phyloP scores from a whole-genome alignment of 1,140 invertebrate species.

The Lysiphlebus fabarum region DNA sequence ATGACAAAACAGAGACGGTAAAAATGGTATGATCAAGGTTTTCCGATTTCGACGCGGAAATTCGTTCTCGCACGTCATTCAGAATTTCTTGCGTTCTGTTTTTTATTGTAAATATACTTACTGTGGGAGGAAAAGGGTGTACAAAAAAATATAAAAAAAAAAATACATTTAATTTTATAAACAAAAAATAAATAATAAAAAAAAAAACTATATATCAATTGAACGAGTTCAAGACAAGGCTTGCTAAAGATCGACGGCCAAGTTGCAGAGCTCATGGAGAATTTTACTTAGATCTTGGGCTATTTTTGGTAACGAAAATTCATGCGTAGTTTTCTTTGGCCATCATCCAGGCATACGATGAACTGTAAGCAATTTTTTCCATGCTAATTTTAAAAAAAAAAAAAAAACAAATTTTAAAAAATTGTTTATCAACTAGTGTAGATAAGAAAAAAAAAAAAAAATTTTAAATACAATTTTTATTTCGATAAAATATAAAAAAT shows the following conservation, averaged over 20 bases:
- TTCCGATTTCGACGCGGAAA: conserved; percentile 27
- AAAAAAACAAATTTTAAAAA: too few relatives aligned
- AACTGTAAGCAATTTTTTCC: conserved; percentile 47
- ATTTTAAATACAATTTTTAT: too few relatives aligned
- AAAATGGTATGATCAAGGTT: conserved; percentile 21
- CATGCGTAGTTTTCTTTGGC: conserved; percentile 52
- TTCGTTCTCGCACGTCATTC: conserved; percentile 17
- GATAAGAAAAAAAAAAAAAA: too few relatives aligned
- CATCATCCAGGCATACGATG: conserved; percentile 37
- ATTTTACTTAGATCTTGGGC: conserved; percentile 42
- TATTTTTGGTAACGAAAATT: conserved; percentile 47
- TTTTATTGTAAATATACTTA: background rate
- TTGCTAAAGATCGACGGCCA: conserved; percentile 20
- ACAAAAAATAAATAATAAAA: conserved; percentile 1
- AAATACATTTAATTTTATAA: background rate
- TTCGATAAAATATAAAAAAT: too few relatives aligned
- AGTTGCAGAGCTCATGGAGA: conserved; percentile 48
- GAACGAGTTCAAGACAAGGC: background rate
- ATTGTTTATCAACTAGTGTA: too few relatives aligned
- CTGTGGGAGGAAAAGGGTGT: background rate
- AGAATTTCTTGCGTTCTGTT: background rate
- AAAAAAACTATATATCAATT: background rate
- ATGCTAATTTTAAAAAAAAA: too few relatives aligned
- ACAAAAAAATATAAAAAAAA: background rate
- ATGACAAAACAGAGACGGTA: too few relatives aligned